These are phyloP conservation scores for Agraylea sexmaculata DNA, from an alignment of 1,140 invertebrate genomes.

Conservation along the genomic window DNA sequence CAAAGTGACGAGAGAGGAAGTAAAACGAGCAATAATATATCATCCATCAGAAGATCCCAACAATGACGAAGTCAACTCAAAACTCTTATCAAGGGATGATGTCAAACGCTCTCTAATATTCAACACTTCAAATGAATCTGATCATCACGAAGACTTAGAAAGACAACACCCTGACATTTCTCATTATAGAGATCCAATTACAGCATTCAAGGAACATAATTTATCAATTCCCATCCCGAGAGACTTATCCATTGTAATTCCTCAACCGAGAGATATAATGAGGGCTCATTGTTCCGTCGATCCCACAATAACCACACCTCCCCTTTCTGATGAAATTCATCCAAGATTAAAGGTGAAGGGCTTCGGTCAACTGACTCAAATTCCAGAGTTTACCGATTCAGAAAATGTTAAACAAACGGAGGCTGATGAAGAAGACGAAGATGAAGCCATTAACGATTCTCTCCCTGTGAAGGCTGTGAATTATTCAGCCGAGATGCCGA, in stretches of 20 bases:
- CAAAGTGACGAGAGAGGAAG: conserved; percentile 70
- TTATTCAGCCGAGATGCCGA: conserved; percentile 46
- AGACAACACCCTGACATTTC: conserved; percentile 36
- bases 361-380: conserved; percentile 46
- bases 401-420: conserved; percentile 32
- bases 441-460: conserved; percentile 6
- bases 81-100: conserved; percentile 38
- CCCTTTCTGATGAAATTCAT: conserved; percentile 23
- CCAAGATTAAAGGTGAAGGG: conserved; percentile 52
- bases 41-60: conserved; percentile 72
- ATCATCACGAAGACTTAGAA: conserved; percentile 32
- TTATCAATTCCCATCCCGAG: conserved; percentile 17
- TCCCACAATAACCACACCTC: conserved; percentile 14
- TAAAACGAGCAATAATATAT: conserved; percentile 75
- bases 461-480: conserved; percentile 22
- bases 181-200: conserved; percentile 31
- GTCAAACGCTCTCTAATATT: conserved; percentile 36
- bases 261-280: conserved; percentile 18
- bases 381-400: conserved; percentile 31
- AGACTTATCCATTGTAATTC: conserved; percentile 19
- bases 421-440: conserved; percentile 24
- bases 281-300: conserved; percentile 20
- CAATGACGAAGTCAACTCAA: conserved; percentile 53
- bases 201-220: conserved; percentile 6
- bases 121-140: conserved; percentile 29